These are phyloP conservation scores for Phyllotreta cruciferae DNA, from an alignment of 2,888 invertebrate species.

Conservation along the genomic window DNA sequence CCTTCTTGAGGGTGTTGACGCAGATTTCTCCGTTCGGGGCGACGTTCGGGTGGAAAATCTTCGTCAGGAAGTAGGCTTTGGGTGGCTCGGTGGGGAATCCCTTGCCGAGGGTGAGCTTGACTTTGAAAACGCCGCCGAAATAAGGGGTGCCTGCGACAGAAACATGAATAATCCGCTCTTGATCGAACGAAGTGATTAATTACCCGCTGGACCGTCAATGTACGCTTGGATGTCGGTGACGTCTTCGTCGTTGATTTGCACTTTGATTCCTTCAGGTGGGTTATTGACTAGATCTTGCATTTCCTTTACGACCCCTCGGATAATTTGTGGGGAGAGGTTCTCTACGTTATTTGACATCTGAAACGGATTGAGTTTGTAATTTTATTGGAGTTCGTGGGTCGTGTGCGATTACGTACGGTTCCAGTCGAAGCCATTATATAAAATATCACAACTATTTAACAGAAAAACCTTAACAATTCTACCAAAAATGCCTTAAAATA, in stretches of 20 bases:
- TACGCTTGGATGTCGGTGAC: slow-evolving; percentile 92
- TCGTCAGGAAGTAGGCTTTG: slow-evolving; percentile 91
- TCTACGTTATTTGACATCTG: slow-evolving; percentile 87
- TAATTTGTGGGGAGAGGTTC: slow-evolving; percentile 93
- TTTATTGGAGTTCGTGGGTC: slow-evolving; percentile 2
- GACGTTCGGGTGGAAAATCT: slow-evolving; percentile 98
- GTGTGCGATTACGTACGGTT: slow-evolving; percentile 40
- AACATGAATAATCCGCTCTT: too few species aligned
- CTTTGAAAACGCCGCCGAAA: slow-evolving; percentile 85
- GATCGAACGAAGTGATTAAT: too few species aligned
- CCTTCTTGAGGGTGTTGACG: slow-evolving; percentile 94
- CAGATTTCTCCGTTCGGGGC: slow-evolving; percentile 94
- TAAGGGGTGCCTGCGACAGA: slow-evolving; percentile 80
- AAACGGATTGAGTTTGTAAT: slow-evolving; percentile 43
- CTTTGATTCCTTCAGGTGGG: slow-evolving; percentile 91
- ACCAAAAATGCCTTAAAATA: slow-evolving; percentile 39
- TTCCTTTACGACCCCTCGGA: slow-evolving; percentile 86
- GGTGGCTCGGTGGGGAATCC: slow-evolving; percentile 93
- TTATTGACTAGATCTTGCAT: slow-evolving; percentile 81
- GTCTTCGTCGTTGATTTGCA: slow-evolving; percentile 89
- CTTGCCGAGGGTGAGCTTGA: slow-evolving; percentile 88
- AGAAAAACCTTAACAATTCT: slow-evolving; percentile 38
- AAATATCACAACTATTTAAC: slow-evolving; percentile 43
- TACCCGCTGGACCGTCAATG: slow-evolving; percentile 82
- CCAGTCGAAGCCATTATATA: slow-evolving; percentile 45